Evolutionary conservation across 2,113 vertebrate species (phyloP).

Genomic region (Lagopus leucura): DNA sequence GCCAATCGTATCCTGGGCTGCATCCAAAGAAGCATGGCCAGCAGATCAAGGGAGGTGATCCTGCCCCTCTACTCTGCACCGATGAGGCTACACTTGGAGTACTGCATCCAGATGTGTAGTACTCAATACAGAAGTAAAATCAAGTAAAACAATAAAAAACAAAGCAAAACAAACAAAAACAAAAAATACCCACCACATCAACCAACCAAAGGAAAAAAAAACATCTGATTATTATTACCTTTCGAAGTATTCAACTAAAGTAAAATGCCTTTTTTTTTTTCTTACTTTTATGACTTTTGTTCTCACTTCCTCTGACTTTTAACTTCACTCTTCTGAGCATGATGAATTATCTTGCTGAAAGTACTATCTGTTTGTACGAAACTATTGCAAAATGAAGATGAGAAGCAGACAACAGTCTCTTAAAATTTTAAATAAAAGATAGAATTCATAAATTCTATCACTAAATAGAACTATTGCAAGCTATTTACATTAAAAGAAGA

Average conservation of each 20-base stretch:
- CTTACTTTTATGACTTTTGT: background rate
- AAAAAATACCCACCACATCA: no score
- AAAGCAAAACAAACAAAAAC: no score
- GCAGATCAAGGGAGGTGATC: no score
- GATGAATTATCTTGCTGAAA: background rate
- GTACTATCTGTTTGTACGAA: background rate
- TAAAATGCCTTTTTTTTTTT: background rate
- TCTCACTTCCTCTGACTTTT: constrained; percentile 12
- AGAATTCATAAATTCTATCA: background rate
- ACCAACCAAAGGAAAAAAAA: no score
- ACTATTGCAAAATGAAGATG: background rate
- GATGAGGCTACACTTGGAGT: no score
- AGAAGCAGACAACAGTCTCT: background rate
- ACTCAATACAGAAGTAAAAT: background rate
- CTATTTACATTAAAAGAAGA: background rate
- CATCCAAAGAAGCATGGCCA: no score
- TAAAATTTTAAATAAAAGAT: background rate
- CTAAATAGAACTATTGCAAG: background rate
- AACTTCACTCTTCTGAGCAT: background rate
- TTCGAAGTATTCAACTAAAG: background rate
- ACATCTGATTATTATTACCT: background rate
- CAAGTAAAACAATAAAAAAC: background rate
- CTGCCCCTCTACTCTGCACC: no score
- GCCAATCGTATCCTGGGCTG: no score
- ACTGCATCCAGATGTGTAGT: no score